A percentile compares a stretch with the other conserved stretches of the same genome.
phyloP scores from a whole-genome alignment of 2,888 invertebrate species.

The Mantis religiosa region DNA sequence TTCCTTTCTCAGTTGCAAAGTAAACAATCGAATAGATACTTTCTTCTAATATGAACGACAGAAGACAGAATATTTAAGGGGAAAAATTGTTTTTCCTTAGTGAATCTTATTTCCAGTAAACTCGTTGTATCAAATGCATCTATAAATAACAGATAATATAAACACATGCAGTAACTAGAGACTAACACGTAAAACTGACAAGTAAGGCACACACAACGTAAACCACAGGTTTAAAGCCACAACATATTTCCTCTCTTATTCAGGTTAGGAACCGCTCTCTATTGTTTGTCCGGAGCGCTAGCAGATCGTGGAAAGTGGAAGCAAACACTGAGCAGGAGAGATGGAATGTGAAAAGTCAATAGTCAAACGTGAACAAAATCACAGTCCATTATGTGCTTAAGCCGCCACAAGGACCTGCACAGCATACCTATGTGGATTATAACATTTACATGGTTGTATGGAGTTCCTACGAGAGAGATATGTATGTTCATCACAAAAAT shows the following conservation, averaged over 20 bases:
- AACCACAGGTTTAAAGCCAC: not conserved
- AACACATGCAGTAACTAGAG: no score
- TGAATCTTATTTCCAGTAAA: no score
- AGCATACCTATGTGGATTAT: not conserved
- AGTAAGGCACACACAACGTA: not conserved
- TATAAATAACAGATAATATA: no score
- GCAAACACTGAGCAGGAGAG: not conserved
- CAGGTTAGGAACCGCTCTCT: not conserved
- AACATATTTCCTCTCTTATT: not conserved
- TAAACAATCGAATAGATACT: no score
- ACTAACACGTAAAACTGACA: not conserved
- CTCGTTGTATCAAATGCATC: no score
- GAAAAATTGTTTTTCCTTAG: no score
- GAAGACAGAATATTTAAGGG: no score
- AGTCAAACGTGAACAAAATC: not conserved
- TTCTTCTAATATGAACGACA: no score
- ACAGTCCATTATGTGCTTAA: not conserved
- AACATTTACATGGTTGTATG: no score
- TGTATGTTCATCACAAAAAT: no score
- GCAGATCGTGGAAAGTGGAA: not conserved
- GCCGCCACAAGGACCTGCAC: not conserved
- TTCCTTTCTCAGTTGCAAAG: no score
- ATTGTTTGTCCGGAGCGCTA: not conserved
- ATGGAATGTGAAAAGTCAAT: slow-evolving; percentile 3
- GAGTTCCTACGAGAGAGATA: no score